Percentiles rank a stretch among this genome's conserved stretches.
Conservation (phyloP, 2,113 vertebrate genomes). For the Pollachius pollachius region DNA sequence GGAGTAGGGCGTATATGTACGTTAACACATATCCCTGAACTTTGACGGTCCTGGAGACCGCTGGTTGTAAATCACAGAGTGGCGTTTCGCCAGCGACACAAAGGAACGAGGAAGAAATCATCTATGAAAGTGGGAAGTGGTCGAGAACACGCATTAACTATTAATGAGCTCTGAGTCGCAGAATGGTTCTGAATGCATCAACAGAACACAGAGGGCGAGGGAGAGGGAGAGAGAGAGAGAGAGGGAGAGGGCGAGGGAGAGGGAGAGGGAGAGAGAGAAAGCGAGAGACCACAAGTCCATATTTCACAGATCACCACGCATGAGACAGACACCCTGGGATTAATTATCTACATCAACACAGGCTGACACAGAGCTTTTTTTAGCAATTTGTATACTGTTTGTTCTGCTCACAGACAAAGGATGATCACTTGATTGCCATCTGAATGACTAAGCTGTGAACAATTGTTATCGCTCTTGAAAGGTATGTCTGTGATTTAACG, state of each 20-base stretch:
- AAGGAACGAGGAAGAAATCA: no score
- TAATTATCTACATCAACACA: conserved; percentile 54
- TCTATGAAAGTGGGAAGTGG: no score
- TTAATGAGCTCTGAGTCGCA: no score
- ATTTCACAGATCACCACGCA: conserved; percentile 31
- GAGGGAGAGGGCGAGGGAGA: neutral
- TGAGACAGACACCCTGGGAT: conserved; percentile 35
- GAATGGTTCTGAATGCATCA: neutral
- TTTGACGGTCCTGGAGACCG: no score
- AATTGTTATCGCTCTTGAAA: neutral
- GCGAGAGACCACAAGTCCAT: conserved; percentile 22
- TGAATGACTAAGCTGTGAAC: conserved; percentile 14
- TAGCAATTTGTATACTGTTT: conserved; percentile 42
- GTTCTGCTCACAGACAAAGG: conserved; percentile 25
- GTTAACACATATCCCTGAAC: no score
- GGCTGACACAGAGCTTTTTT: conserved; percentile 23
- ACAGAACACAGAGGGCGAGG: neutral
- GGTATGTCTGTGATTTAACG: neutral
- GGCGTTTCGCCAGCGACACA: no score
- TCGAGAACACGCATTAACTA: no score
- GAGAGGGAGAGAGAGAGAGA: neutral
- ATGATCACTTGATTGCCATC: neutral
- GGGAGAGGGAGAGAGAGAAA: conserved; percentile 16
- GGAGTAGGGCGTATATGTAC: no score
- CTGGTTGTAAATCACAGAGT: no score